These are phyloP conservation scores for Sebastes schlegelii DNA, from an alignment of 2,113 vertebrate genomes.

Conservation along the genomic window DNA sequence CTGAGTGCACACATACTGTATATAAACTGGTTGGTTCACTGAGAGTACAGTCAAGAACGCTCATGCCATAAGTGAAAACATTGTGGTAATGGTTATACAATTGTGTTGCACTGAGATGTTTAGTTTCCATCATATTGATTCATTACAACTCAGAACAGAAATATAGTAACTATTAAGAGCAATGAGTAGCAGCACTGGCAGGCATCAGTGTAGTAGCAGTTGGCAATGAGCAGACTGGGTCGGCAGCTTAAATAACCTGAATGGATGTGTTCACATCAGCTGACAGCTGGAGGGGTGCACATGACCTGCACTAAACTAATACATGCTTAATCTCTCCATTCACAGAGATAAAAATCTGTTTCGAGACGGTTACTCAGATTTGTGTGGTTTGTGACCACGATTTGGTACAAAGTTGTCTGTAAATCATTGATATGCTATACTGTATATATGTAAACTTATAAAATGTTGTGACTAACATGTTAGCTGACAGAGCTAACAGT, in stretches of 20 bases:
- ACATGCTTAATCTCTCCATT: background rate
- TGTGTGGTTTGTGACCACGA: background rate
- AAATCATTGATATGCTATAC: background rate
- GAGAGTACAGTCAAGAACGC: too few relatives aligned
- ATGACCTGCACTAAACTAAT: constrained; percentile 1
- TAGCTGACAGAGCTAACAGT: background rate
- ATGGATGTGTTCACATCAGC: constrained; percentile 45
- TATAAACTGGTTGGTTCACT: too few relatives aligned
- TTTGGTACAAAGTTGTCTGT: background rate
- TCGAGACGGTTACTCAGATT: background rate
- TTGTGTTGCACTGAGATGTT: background rate
- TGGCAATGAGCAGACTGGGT: background rate
- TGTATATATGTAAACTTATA: background rate
- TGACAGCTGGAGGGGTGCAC: constrained; percentile 2
- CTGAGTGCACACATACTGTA: too few relatives aligned
- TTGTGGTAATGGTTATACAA: too few relatives aligned
- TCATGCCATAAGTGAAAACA: too few relatives aligned
- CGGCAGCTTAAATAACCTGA: constrained; percentile 6
- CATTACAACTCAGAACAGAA: background rate
- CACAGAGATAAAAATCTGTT: background rate
- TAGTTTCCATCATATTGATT: background rate
- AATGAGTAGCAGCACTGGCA: background rate
- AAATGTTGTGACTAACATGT: background rate
- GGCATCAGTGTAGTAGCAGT: constrained; percentile 3
- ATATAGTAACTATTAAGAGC: background rate